phyloP scores from a whole-genome alignment of 2,113 vertebrate genomes.

The Microcebus ravelobensis region DNA sequence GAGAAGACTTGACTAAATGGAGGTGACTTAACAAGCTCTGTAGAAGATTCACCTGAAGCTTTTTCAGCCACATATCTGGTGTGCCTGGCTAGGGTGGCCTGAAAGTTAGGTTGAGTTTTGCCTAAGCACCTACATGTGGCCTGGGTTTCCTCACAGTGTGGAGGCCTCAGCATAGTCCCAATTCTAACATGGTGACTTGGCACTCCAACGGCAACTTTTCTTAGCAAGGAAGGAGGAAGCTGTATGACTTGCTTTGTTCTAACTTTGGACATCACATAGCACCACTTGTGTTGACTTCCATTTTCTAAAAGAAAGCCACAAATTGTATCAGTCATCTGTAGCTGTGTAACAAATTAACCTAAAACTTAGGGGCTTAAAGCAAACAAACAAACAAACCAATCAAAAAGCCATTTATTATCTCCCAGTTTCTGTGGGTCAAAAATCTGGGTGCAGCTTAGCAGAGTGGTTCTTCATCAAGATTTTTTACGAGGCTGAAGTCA shows the following conservation, averaged over 20 bases:
- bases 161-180: not conserved
- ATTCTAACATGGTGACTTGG: not conserved
- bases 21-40: not conserved
- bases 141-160: not conserved
- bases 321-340: not conserved
- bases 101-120: not conserved
- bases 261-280: not conserved
- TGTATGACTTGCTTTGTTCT: not conserved
- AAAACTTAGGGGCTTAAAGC: not conserved
- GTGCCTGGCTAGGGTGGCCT: not conserved
- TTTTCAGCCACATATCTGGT: not conserved
- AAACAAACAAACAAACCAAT: too few species aligned
- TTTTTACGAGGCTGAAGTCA: not conserved
- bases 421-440: not conserved
- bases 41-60: not conserved
- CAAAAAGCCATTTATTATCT: not conserved
- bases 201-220: not conserved
- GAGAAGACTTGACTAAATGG: not conserved
- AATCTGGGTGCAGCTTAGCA: not conserved
- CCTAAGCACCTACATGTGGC: not conserved
- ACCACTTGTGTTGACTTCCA: not conserved
- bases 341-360: not conserved
- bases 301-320: not conserved
- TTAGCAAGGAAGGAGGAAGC: not conserved
- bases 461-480: not conserved